Conservation (phyloP, 2,797 vertebrate genomes). For the Nyctalus aviator region DNA sequence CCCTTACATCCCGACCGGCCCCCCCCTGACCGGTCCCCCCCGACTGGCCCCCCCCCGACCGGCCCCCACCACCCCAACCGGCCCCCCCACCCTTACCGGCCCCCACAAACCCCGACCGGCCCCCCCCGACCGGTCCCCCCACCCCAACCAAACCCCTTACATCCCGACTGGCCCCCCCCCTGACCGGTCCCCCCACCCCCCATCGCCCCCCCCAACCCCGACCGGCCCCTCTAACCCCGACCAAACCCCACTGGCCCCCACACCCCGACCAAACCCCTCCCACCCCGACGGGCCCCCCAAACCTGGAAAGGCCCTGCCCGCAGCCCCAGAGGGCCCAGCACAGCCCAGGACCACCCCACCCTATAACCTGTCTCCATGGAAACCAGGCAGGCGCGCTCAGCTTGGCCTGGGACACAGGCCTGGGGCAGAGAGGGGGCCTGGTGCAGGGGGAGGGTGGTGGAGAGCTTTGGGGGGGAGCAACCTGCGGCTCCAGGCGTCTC, state of each 20-base stretch:
- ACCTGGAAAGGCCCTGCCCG: too few relatives aligned
- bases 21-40: too few relatives aligned
- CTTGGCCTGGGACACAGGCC: conserved; percentile 35
- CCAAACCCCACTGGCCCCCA: not conserved
- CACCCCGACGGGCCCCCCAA: too few relatives aligned
- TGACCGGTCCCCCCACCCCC: not conserved
- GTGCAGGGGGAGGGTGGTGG: not conserved
- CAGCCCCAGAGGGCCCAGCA: too few relatives aligned
- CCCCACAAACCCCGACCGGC: not conserved
- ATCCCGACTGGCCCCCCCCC: not conserved
- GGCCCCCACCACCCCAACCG: accelerated
- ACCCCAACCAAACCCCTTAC: not conserved
- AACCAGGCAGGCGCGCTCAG: not conserved
- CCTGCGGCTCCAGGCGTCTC: not conserved
- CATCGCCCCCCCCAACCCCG: not conserved
- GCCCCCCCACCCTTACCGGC: not conserved
- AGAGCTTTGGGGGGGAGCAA: not conserved
- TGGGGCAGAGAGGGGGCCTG: not conserved
- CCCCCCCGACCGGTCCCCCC: not conserved
- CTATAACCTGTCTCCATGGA: not conserved
- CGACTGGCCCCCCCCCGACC: too few relatives aligned
- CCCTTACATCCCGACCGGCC: too few relatives aligned
- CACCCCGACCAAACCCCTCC: not conserved
- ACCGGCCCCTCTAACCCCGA: not conserved
- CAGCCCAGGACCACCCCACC: not conserved